Evolutionary conservation across 1,140 invertebrate genomes (phyloP), one percentile per base, ranked within the genome.

Genomic region (Cryptotermes secundus): DNA sequence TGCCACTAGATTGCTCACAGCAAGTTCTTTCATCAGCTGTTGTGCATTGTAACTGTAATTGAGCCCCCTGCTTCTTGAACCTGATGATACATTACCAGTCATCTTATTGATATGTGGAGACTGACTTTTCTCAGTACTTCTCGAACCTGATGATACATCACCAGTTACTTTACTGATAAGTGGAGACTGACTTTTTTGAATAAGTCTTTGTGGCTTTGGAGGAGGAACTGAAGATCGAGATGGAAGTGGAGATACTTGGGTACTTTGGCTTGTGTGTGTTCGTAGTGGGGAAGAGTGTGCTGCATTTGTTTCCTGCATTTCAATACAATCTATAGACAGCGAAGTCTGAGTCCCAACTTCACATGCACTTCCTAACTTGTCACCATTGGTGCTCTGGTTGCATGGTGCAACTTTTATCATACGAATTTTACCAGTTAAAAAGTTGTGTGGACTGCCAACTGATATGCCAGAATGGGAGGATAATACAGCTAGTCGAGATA

Each of bases 261-360:
- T 83, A 72, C 83, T 83, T 83, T 83, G 83, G 53, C 42, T 81
- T 45, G 80, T n/a, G 26, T n/a, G 31, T 38, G 22, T 22, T 45
- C 22, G 26, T n/a, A 36, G 42, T 45, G 34, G 80, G n/a, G 80
- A 38, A 35, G 35, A 10, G 34, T 81, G 42, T 81, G 26, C 31
- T 81, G 34, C 14, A 38, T 35, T 81, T 45, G 0, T 35, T 79
- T 83, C 83, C 34, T 83, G 34, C 35, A 65, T 35, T 34, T 79
- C 72, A n/a, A 83, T 35, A 42, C 59, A 19, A 24, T 72, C 83
- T 79, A 83, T 49, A 22, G 38, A 49, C 34, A 59, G 19, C n/a
- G 83, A 31, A n/a, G 83, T 83, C 36, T 84, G 84, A 34, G 84
- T 84, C 14, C 72, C 84, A 26, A 84, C 53, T 45, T 84, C 80